These are phyloP conservation scores for Tholera decimalis DNA, from an alignment of 2,888 invertebrate genomes.

Conservation along the genomic window DNA sequence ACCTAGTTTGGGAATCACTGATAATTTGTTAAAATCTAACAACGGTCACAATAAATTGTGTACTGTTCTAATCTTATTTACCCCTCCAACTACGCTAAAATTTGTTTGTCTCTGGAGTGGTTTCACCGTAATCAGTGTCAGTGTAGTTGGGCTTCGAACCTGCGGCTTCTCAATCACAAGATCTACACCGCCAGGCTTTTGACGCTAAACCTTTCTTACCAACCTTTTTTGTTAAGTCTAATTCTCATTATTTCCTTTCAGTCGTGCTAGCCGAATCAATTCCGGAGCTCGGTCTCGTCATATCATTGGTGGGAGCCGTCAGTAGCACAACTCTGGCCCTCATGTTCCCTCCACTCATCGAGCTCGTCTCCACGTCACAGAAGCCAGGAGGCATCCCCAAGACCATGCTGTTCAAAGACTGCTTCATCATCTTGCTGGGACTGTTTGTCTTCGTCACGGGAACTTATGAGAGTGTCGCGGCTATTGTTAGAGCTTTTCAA, in stretches of 20 bases:
- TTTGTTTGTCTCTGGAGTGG: too few species aligned
- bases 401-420: conserved; percentile 91
- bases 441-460: conserved; percentile 94
- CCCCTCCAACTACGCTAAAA: too few species aligned
- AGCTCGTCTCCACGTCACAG: conserved; percentile 94
- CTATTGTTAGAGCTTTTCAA: conserved; percentile 90
- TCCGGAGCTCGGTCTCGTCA: conserved; percentile 96
- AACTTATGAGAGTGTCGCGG: conserved; percentile 93
- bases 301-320: conserved; percentile 97
- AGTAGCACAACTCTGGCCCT: conserved; percentile 97
- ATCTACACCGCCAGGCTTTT: too few species aligned
- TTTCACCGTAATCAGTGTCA: too few species aligned
- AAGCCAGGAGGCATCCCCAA: conserved; percentile 88
- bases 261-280: conserved; percentile 96
- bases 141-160: too few species aligned
- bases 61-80: too few species aligned
- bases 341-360: conserved; percentile 97
- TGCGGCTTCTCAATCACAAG: too few species aligned
- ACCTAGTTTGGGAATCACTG: too few species aligned
- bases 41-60: too few species aligned
- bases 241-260: conserved; percentile 80
- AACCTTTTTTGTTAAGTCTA: too few species aligned
- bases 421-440: conserved; percentile 93
- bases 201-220: too few species aligned
- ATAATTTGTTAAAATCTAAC: too few species aligned